Evolutionary conservation across 35 echinoderm and acorn worm genomes (phyloP), one percentile per base, ranked within the genome.

Genomic region (Acanthaster planci): DNA sequence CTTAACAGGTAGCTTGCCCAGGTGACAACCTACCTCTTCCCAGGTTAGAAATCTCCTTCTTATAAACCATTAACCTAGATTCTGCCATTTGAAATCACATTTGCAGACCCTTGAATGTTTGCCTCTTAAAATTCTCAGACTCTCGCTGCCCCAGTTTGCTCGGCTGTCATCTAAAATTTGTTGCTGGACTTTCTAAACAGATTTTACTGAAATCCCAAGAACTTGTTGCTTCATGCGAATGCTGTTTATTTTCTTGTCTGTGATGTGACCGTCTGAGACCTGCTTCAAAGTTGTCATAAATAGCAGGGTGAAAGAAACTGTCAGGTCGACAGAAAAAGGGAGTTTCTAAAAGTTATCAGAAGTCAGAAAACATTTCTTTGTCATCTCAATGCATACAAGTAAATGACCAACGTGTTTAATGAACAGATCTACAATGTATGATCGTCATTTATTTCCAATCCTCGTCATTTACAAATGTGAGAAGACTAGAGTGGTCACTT

Each of bases 171-270:
- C 64, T 14, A 26, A 29, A 72, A 72, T 26, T 72, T 10, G 10
- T 26, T 30, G 29, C 2, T 9, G 26, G 64, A 72, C 14, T 10
- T 72, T 72, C 14, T 21, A 26, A 29, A 72, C 64, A 14, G 5
- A 35, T 72, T 72, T 34, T 72, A 3, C 15, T 19, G 22, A 29
- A 19, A 72, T 10, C 14, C 64, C 30, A 29, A 72, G 64, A 23
- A 29, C 64, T 72, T 7, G 64, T 26, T 23, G 64, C 26, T 47
- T 47, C 42, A 34, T 72, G 14, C 30, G 64, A 26, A 31, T 12
- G 18, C 64, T 72, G 64, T 72, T 72, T 72, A 72, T 72, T 72
- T 72, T 72, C 64, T 72, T 29, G 64, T 72, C 64, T 72, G 64
- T 31, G 64, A 31, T 72, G 64, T n/a, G 27, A 18, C 19, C 27